phyloP scores from a whole-genome alignment of 2,113 vertebrate species.

The Hypomesus transpacificus region DNA sequence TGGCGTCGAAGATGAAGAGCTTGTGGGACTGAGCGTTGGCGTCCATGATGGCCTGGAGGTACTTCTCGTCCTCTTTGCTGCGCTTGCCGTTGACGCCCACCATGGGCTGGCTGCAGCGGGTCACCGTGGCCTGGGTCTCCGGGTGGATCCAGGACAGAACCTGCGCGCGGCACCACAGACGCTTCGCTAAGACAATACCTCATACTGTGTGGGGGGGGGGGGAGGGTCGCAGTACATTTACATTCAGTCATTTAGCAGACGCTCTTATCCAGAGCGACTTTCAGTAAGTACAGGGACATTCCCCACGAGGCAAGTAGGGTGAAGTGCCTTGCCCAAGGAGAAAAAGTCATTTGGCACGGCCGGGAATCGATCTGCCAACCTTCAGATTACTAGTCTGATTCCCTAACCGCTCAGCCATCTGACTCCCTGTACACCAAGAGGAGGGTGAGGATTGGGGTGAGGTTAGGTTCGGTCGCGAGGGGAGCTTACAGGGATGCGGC shows the following conservation, averaged over 20 bases:
- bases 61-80: slow-evolving; percentile 95
- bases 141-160: slow-evolving; percentile 98
- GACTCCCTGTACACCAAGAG: no score
- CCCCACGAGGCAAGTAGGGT: no score
- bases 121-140: slow-evolving; percentile 93
- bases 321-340: no score
- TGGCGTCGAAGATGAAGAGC: slow-evolving; percentile 95
- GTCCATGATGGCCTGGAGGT: slow-evolving; percentile 96
- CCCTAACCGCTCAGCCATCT: no score
- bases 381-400: no score
- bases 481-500: slow-evolving; percentile 88
- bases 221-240: neutral
- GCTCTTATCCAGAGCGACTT: no score
- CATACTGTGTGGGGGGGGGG: no score
- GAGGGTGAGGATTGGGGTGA: neutral
- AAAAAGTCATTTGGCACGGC: no score
- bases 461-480: neutral
- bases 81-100: slow-evolving; percentile 90
- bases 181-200: neutral
- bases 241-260: no score
- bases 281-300: no score
- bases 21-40: slow-evolving; percentile 98
- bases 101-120: slow-evolving; percentile 94
- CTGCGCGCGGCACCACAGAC: slow-evolving; percentile 56
- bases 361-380: no score